Base-by-base conservation (phyloP, 2,113 vertebrate species). In the Thinocorus orbignyianus region DNA sequence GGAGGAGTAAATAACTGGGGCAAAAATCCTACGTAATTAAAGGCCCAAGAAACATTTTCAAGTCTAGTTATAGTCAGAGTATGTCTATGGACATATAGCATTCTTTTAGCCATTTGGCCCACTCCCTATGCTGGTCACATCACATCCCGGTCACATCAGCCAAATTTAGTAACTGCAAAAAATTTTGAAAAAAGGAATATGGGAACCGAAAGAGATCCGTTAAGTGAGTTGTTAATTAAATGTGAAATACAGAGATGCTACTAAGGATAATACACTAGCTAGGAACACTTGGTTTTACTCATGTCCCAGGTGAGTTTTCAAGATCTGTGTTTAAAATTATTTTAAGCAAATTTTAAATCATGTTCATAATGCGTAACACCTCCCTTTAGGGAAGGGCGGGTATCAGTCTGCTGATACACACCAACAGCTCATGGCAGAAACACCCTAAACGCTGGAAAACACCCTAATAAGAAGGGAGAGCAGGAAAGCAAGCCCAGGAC, bases 251-350 rank as follows among this genome's bases (percentile, higher is more conserved):
- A 88, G 62, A 78, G 35, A 77, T 58, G 39, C 42, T 64, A 78
- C 22, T 74, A 66, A 70, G 13, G 46, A 60, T 74, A 62, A 90
- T 6, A 44, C 39, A 83, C 8, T 17, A 87, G 48, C 17, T 52
- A 95, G 52, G 30, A 93, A 84, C 41, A 52, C 33, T 78, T 51
- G 71, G 60, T 69, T 92, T 90, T 60, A 76, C 31, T 88, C 39
- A 33, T 18, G n/a, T 73, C 74, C 85, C 87, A 83, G 24, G 18
- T 76, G 72, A 92, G 30, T 74, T 92, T 83, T 58, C 85, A 78
- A 64, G n/a, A 80, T 24, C 42, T 0, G 2, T 1, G 0, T 86
- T 83, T 51, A 62, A 55, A 68, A 81, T 57, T 44, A 39, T 52
- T 91, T 55, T 33, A 74, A 74, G 33, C 4, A 77, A 62, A 80